A percentile compares a stretch with the other conserved stretches of the same genome.
Evolutionary conservation across 2,113 vertebrate species (phyloP).

Genomic region (Ancistrus triradiatus): DNA sequence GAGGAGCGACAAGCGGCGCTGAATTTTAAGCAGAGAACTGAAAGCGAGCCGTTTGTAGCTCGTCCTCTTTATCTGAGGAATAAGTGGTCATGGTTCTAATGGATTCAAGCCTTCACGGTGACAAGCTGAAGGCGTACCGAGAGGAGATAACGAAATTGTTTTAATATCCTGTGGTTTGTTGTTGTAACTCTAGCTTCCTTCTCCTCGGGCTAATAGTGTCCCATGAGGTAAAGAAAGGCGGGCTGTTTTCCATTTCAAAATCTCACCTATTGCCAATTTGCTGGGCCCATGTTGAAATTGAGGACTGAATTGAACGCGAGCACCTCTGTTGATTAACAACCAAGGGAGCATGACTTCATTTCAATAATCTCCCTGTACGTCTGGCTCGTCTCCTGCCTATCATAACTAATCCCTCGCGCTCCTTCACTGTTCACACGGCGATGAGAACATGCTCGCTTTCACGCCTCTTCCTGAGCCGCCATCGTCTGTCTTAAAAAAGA

Average conservation of each 20-base stretch:
- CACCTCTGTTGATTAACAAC: slow-evolving; percentile 9
- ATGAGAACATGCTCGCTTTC: not conserved
- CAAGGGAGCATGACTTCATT: slow-evolving; percentile 4
- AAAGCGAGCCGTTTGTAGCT: not conserved
- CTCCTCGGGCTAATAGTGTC: not conserved
- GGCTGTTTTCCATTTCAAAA: not conserved
- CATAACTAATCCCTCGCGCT: slow-evolving; percentile 1
- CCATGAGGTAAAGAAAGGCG: not conserved
- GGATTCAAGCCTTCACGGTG: not conserved
- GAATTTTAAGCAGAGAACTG: not conserved
- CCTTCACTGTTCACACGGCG: slow-evolving; percentile 8
- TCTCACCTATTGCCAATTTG: slow-evolving; percentile 18
- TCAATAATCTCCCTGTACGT: not conserved
- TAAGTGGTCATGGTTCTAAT: not conserved
- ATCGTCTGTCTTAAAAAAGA: slow-evolving; percentile 9
- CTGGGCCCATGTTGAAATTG: not conserved
- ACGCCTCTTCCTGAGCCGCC: slow-evolving; percentile 22
- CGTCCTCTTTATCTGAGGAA: not conserved
- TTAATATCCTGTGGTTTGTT: not conserved
- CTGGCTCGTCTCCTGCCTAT: not conserved
- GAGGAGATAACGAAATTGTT: not conserved
- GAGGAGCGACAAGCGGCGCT: not conserved
- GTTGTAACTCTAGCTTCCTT: not conserved
- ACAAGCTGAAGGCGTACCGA: not conserved
- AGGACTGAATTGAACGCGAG: not conserved